Conservation (phyloP, 30 jellyfish, hydroid and myxozoan genomes). For the Hydractinia symbiolongicarpus region DNA sequence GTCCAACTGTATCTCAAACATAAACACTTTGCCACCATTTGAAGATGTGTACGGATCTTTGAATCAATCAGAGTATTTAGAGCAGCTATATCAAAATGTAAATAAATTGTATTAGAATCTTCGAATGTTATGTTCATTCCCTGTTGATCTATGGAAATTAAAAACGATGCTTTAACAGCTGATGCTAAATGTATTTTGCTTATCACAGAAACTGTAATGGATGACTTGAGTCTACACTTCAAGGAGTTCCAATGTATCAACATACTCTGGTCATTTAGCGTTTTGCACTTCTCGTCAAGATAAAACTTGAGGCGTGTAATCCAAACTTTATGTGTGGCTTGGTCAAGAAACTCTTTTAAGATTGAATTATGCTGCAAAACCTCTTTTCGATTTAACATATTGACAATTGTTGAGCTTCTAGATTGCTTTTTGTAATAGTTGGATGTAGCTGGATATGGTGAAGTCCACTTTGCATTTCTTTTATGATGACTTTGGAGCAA, state of each 20-base stretch:
- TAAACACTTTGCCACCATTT: not conserved
- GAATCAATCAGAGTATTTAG: constrained; percentile 20
- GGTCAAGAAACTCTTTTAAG: constrained; percentile 18
- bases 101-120: constrained; percentile 1
- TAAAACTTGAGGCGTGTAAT: constrained; percentile 3
- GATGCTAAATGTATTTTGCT: not conserved
- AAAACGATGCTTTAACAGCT: not conserved
- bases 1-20: constrained; percentile 20
- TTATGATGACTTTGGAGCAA: constrained; percentile 5
- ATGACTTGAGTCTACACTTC: not conserved
- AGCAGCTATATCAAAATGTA: constrained; percentile 21
- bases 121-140: constrained; percentile 6
- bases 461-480: not conserved
- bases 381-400: not conserved
- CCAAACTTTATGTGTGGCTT: constrained; percentile 35
- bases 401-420: constrained; percentile 4
- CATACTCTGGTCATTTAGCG: constrained; percentile 14
- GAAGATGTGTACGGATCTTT: not conserved
- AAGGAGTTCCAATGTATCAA: constrained; percentile 19
- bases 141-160: constrained; percentile 7
- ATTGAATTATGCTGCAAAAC: not conserved
- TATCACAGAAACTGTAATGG: not conserved
- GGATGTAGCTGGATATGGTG: not conserved
- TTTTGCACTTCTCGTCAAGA: not conserved
- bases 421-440: constrained; percentile 14